Percentiles rank a stretch among this genome's conserved stretches.
Evolutionary conservation across 1,140 invertebrate genomes (phyloP).

Genomic region (Chlorops oryzae): DNA sequence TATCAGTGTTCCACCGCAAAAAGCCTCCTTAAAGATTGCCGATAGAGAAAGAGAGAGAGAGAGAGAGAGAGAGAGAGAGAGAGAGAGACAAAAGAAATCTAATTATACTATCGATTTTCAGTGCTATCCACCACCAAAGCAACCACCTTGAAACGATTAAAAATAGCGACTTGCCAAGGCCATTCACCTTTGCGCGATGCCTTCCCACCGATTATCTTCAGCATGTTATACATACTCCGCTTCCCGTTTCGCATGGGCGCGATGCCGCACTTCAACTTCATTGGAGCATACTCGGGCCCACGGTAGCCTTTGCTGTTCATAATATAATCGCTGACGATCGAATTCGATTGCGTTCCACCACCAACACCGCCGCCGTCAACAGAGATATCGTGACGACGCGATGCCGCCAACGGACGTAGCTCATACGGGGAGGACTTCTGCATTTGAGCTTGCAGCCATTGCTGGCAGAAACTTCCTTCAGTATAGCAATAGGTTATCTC

Average conservation of each 20-base stretch:
- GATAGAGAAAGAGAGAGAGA: neutral
- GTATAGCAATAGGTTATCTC: constrained; percentile 81
- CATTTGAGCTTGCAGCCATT: constrained; percentile 56
- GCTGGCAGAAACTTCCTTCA: constrained; percentile 71
- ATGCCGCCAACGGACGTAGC: constrained; percentile 21
- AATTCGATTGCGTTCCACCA: constrained; percentile 18
- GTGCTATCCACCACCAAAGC: neutral
- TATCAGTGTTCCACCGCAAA: constrained; percentile 87
- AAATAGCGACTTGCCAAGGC: constrained; percentile 89
- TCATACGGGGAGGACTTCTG: constrained; percentile 34
- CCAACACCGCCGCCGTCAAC: constrained; percentile 11
- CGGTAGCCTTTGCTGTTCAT: constrained; percentile 40
- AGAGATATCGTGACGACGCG: constrained; percentile 23
- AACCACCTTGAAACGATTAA: constrained; percentile 70
- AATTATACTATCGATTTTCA: neutral
- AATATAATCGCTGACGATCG: constrained; percentile 32
- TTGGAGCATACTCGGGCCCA: constrained; percentile 34
- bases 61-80: neutral
- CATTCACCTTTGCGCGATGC: constrained; percentile 72
- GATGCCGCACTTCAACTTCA: constrained; percentile 39
- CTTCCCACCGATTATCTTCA: constrained; percentile 80
- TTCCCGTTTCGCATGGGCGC: constrained; percentile 32
- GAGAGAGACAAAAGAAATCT: neutral
- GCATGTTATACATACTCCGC: constrained; percentile 51
- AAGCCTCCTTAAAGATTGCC: constrained; percentile 61